These are phyloP conservation scores for Pseudochirops cupreus DNA, from an alignment of 2,797 vertebrate genomes.

Conservation along the genomic window DNA sequence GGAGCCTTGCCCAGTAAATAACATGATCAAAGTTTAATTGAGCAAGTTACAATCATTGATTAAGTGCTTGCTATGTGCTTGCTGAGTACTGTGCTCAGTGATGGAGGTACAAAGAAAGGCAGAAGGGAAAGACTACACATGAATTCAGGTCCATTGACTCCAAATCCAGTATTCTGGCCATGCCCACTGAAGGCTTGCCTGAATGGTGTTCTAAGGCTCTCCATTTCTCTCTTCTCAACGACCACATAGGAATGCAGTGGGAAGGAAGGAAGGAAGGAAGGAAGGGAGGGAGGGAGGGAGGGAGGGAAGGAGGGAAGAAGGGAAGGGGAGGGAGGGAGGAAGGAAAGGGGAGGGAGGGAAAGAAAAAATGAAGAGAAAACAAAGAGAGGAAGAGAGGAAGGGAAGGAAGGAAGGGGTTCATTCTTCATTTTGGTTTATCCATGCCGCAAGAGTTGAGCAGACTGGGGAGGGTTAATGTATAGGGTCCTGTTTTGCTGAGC, in stretches of 20 bases:
- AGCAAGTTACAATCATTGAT: not conserved
- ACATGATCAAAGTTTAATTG: not conserved
- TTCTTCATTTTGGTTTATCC: not conserved
- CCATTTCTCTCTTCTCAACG: not conserved
- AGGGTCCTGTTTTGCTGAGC: not conserved
- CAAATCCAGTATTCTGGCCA: not conserved
- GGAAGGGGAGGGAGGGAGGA: too few species aligned
- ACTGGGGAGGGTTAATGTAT: not conserved
- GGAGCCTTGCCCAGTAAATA: not conserved
- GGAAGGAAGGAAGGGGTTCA: not conserved
- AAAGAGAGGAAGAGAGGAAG: too few species aligned
- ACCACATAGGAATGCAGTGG: not conserved
- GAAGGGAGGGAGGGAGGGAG: not conserved
- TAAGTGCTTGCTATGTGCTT: not conserved
- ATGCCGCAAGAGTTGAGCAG: accelerated
- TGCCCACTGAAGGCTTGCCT: not conserved
- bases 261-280: not conserved
- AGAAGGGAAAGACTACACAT: not conserved
- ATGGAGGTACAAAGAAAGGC: not conserved
- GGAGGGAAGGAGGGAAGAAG: accelerated
- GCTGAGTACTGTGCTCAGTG: not conserved
- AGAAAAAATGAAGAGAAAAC: not conserved
- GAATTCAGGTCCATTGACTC: not conserved
- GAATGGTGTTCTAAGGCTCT: not conserved
- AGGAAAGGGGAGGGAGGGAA: not conserved